These are phyloP conservation scores for Centruroides sculpturatus DNA, from an alignment of 1,140 invertebrate genomes.

Conservation along the genomic window DNA sequence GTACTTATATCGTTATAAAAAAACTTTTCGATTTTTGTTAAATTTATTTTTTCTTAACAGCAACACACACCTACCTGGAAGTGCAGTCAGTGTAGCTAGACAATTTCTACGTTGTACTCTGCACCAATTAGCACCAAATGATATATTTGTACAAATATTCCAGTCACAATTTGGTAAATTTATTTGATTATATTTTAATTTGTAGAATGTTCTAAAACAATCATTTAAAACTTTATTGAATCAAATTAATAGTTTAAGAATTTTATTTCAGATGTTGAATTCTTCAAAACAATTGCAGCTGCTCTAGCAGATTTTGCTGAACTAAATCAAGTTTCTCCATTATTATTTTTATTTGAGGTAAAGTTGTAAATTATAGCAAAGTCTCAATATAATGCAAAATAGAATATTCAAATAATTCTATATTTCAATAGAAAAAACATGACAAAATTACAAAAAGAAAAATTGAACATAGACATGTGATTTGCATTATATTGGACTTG, in stretches of 20 bases:
- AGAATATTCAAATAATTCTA: too few relatives aligned
- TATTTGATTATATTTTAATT: too few relatives aligned
- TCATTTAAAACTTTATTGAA: neutral
- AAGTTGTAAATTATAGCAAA: neutral
- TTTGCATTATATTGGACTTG: too few relatives aligned
- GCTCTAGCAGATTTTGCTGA: constrained; percentile 94
- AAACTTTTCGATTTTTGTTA: too few relatives aligned
- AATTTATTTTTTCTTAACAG: constrained; percentile 19
- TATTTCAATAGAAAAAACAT: too few relatives aligned
- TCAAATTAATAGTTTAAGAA: neutral
- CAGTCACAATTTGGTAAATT: constrained; percentile 50
- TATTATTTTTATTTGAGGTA: constrained; percentile 81
- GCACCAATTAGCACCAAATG: constrained; percentile 90
- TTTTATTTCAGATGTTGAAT: constrained; percentile 42
- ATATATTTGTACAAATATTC: constrained; percentile 92
- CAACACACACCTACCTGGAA: constrained; percentile 70
- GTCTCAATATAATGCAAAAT: too few relatives aligned
- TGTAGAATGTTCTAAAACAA: too few relatives aligned
- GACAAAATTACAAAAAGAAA: too few relatives aligned
- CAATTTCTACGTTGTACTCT: constrained; percentile 93
- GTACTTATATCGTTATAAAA: neutral
- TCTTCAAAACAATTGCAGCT: constrained; percentile 85
- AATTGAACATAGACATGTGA: too few relatives aligned
- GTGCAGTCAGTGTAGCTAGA: constrained; percentile 80
- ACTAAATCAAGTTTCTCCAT: constrained; percentile 80